Base-by-base conservation (phyloP, 2,113 vertebrate species). In the Salvelinus namaycush region DNA sequence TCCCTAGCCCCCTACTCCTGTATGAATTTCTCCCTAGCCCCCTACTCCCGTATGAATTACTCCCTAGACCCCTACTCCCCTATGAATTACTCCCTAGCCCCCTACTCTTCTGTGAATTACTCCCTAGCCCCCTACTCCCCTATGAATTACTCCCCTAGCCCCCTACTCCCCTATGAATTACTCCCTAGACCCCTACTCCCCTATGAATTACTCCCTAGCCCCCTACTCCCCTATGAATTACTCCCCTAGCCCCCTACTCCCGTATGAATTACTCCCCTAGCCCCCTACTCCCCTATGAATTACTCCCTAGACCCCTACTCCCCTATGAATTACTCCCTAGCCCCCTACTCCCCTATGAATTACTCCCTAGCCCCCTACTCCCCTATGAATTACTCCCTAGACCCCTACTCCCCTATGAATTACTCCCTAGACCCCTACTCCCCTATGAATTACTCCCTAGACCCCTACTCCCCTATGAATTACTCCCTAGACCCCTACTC, bases 391-490 rank as follows among this genome's bases (percentile, higher is more conserved):
- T 44, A 44, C 39, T 11, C 9, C 39, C 7, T 9, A 34, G 5
- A 1, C 5, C 72, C 79, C 70, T 78, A 78, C 83, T 80, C 85
- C 76, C 78, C 1, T 74, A 70, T 75, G 84, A 79, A 76, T 81
- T 86, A 76, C 79, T 85, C 79, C 86, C 88, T 85, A 86, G 26
- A 0, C 87, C 84, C 75, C 75, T 90, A 87, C 90, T 87, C 89
- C 68, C 34, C n/a, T 29, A 27, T 27, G 26, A 27, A 27, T 27
- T 27, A 27, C 26, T 27, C 26, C 26, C 5, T 39, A 29, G 29
- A 4, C 29, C 29, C 29, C 29, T 29, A 29, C 29, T 29, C 29
- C 29, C 4, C 0, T 29, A 29, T 29, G 29, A 29, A 29, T 8
- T 39, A 39, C 34, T 39, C 34, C 34, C 34, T 39, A 39, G 34